Evolutionary conservation across 2,888 invertebrate species (phyloP).

Genomic region (Drosophila merina): DNA sequence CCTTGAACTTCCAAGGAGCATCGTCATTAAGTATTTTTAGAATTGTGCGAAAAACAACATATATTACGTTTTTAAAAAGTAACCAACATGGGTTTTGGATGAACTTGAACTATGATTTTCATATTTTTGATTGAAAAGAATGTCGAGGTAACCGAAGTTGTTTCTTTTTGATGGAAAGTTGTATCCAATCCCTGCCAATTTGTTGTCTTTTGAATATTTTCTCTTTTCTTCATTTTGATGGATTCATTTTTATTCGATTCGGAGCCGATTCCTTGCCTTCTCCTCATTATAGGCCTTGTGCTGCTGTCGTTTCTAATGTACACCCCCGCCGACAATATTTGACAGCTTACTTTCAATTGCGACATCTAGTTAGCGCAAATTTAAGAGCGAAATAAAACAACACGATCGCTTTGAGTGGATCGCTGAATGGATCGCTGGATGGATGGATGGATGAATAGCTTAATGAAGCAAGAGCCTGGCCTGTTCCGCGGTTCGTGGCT

Average conservation of each 20-base stretch:
- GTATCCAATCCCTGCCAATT: background rate
- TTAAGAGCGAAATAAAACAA: conserved; percentile 76
- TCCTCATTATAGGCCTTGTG: conserved; percentile 34
- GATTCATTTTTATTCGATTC: background rate
- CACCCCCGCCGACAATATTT: conserved; percentile 46
- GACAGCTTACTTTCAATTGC: conserved; percentile 80
- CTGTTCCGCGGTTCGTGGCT: conserved; percentile 36
- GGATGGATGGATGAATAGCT: conserved; percentile 75
- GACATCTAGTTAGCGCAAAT: conserved; percentile 78
- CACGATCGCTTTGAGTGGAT: conserved; percentile 61
- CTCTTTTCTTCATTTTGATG: background rate
- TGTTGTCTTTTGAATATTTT: background rate
- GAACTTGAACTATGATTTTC: conserved; percentile 34
- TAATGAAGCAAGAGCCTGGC: conserved; percentile 66
- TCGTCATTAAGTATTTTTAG: conserved; percentile 18
- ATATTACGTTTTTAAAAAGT: conserved; percentile 5
- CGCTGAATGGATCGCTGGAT: conserved; percentile 25
- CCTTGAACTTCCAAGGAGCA: conserved; percentile 31
- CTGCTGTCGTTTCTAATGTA: conserved; percentile 6
- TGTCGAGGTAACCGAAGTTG: too few relatives aligned
- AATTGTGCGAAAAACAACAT: conserved; percentile 20
- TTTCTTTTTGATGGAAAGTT: too few relatives aligned
- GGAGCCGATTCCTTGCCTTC: conserved; percentile 9
- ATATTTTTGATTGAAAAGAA: background rate
- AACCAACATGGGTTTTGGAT: too few relatives aligned